phyloP scores from a whole-genome alignment of 2,888 invertebrate species.

The Dicyrtomina minuta region DNA sequence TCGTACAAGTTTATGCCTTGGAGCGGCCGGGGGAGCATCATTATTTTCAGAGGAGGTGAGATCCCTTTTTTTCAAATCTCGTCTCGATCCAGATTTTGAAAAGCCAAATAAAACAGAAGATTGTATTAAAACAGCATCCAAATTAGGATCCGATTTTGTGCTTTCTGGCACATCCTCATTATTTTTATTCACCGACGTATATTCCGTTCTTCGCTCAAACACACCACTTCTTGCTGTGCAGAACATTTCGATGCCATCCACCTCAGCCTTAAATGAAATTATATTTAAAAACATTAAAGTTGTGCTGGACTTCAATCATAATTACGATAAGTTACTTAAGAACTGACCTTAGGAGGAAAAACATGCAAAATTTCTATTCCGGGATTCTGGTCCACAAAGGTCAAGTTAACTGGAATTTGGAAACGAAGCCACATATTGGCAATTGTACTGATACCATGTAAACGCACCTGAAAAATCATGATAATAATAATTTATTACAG shows the following conservation, averaged over 20 bases:
- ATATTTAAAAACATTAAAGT: not conserved
- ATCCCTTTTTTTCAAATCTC: not conserved
- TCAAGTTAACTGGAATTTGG: slow-evolving; percentile 38
- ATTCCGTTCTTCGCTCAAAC: not conserved
- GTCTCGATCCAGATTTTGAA: not conserved
- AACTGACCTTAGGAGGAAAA: slow-evolving; percentile 11
- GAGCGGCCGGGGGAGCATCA: too few species aligned
- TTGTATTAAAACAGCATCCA: slow-evolving; percentile 19
- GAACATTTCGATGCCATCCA: slow-evolving; percentile 7
- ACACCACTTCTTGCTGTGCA: not conserved
- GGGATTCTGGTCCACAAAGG: not conserved
- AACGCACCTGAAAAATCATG: slow-evolving; percentile 15
- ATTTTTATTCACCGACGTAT: not conserved
- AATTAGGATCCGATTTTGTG: slow-evolving; percentile 6
- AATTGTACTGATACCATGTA: slow-evolving; percentile 35
- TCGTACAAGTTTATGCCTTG: not conserved
- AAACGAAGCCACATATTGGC: slow-evolving; percentile 27
- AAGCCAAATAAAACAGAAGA: not conserved
- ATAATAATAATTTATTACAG: too few species aligned
- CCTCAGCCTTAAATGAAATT: slow-evolving; percentile 3
- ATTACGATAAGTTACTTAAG: not conserved
- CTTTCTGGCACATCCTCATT: not conserved
- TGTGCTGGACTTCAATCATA: too few species aligned
- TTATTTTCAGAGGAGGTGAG: not conserved
- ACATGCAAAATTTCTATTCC: slow-evolving; percentile 10